phyloP scores from a whole-genome alignment of 2,888 invertebrate genomes.

The Gymnosoma rotundatum region DNA sequence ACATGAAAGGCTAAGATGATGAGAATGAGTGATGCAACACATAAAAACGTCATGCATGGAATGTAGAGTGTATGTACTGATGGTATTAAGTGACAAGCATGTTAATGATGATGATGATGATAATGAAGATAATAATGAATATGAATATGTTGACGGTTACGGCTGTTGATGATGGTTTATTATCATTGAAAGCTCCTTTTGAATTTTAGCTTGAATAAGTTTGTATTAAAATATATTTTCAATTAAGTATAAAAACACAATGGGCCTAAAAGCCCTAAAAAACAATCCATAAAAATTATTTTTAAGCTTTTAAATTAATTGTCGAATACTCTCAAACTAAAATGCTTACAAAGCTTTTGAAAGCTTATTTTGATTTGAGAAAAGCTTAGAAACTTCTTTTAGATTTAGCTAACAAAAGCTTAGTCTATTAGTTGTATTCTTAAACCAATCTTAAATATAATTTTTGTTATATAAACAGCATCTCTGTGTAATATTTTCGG shows the following conservation, averaged over 20 bases:
- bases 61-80: constrained; percentile 20
- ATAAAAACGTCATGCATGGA: constrained; percentile 29
- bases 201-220: constrained; percentile 59
- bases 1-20: constrained; percentile 12
- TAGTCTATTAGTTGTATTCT: too few species aligned
- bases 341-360: too few species aligned
- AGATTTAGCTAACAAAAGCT: too few species aligned
- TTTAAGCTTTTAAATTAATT: too few species aligned
- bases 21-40: constrained; percentile 32
- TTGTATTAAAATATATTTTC: constrained; percentile 55
- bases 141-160: constrained; percentile 28
- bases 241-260: constrained; percentile 44
- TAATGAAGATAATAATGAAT: not conserved
- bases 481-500: too few species aligned
- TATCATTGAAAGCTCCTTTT: constrained; percentile 65
- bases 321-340: too few species aligned
- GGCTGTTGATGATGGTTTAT: constrained; percentile 62
- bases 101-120: constrained; percentile 22
- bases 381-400: too few species aligned
- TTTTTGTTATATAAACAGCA: too few species aligned
- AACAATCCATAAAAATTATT: too few species aligned
- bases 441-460: too few species aligned
- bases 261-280: not conserved
- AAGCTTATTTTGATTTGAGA: too few species aligned
- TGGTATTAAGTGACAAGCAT: constrained; percentile 31